Evolutionary conservation across 2,797 vertebrate species (phyloP).

Genomic region (Eulemur albifrons): DNA sequence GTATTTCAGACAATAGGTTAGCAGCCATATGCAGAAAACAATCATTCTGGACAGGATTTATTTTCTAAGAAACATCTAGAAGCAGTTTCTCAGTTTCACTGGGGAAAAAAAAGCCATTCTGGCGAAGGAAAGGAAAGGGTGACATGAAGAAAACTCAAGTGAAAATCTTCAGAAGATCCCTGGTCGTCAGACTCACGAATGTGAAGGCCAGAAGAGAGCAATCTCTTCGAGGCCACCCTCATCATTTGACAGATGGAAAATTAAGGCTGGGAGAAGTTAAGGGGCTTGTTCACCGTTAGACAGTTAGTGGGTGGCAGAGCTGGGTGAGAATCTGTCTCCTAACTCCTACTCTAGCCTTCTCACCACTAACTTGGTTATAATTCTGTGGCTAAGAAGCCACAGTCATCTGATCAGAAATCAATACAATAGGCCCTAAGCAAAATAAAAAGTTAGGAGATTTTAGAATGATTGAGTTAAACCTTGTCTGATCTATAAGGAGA

Average conservation of each 20-base stretch:
- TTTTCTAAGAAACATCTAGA: constrained; percentile 26
- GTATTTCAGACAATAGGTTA: constrained; percentile 47
- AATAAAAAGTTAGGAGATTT: background rate
- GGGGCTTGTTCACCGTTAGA: background rate
- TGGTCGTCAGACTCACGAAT: background rate
- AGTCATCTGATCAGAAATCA: background rate
- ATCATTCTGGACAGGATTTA: background rate
- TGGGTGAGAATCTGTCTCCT: background rate
- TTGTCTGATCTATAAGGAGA: background rate
- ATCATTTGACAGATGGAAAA: background rate
- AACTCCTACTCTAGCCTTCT: background rate
- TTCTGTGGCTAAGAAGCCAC: constrained; percentile 14
- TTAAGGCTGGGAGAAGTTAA: background rate
- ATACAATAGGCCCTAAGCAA: background rate
- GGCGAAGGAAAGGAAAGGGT: background rate
- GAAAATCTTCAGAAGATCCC: background rate
- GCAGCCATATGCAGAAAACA: constrained; percentile 37
- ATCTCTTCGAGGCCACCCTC: background rate
- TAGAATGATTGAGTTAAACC: background rate
- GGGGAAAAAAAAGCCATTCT: background rate
- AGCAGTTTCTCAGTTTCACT: background rate
- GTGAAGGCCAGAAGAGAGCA: background rate
- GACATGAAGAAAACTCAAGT: background rate
- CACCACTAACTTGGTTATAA: background rate
- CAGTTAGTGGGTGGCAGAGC: background rate